These are phyloP conservation scores for Volucella inanis DNA, from an alignment of 2,888 invertebrate species.

Conservation along the genomic window DNA sequence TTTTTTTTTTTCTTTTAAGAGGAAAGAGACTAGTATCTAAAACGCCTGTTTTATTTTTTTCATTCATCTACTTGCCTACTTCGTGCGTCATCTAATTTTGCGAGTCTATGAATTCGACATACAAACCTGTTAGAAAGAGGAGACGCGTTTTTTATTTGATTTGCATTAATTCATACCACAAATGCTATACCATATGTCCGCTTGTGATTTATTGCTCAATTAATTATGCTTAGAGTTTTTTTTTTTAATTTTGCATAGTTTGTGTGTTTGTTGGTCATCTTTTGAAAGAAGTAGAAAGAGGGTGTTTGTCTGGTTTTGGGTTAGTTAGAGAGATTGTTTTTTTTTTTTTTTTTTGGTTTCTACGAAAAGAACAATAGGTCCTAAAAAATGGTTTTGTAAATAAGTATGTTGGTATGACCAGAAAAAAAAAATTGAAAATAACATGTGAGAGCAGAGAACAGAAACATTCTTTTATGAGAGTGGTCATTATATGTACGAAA, in stretches of 20 bases:
- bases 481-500: conserved; percentile 1
- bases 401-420: conserved; percentile 7
- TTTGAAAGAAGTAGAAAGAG: conserved; percentile 2
- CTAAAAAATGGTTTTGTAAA: not conserved
- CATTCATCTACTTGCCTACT: conserved; percentile 23
- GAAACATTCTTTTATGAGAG: conserved; percentile 9
- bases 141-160: conserved; percentile 34
- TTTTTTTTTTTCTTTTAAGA: not conserved
- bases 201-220: conserved; percentile 63
- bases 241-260: conserved; percentile 32
- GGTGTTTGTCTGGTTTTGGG: conserved; percentile 10
- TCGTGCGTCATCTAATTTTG: conserved; percentile 25
- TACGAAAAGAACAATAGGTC: conserved; percentile 27
- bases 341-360: conserved; percentile 7
- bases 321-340: conserved; percentile 12
- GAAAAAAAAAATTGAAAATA: not conserved
- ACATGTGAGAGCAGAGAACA: not conserved
- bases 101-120: not conserved
- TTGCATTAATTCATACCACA: conserved; percentile 58
- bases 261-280: conserved; percentile 12
- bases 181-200: conserved; percentile 51
- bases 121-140: conserved; percentile 20
- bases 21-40: conserved; percentile 2
- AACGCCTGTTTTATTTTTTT: conserved; percentile 8
- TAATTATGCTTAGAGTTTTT: conserved; percentile 44